phyloP scores from a whole-genome alignment of 2,113 vertebrate species.

The Accipiter virgatus region DNA sequence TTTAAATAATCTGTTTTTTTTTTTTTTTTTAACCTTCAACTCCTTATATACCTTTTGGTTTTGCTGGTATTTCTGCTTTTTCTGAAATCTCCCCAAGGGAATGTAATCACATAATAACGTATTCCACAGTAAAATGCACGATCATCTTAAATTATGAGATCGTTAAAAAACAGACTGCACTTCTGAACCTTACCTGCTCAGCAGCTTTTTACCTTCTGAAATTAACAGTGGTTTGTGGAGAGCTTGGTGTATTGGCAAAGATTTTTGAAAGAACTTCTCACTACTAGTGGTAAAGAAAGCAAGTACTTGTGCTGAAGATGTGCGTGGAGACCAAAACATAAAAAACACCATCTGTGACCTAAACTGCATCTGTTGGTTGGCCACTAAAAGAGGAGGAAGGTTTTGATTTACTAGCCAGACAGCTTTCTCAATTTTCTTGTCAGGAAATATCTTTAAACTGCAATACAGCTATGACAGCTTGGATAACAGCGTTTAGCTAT shows the following conservation, averaged over 20 bases:
- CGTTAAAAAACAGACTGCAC: neutral
- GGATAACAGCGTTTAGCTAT: constrained; percentile 71
- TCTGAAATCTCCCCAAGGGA: neutral
- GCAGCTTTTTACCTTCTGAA: neutral
- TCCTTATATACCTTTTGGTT: neutral
- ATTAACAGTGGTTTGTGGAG: neutral
- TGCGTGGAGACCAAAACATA: neutral
- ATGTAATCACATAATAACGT: neutral
- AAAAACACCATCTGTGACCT: constrained; percentile 55
- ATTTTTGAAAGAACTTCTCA: neutral
- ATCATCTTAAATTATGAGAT: neutral
- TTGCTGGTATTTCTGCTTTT: neutral
- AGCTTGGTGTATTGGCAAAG: neutral
- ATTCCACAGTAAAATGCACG: neutral
- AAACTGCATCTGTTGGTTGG: constrained; percentile 59
- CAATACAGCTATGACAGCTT: constrained; percentile 74
- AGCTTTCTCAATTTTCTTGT: constrained; percentile 75
- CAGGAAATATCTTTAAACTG: constrained; percentile 74
- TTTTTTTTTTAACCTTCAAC: neutral
- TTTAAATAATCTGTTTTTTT: neutral
- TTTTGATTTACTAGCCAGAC: constrained; percentile 70
- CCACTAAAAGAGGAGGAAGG: constrained; percentile 50
- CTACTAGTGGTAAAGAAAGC: neutral
- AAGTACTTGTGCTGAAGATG: constrained; percentile 24
- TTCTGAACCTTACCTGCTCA: neutral